phyloP scores from a whole-genome alignment of 2,797 vertebrate genomes.

The Neosalanx taihuensis region DNA sequence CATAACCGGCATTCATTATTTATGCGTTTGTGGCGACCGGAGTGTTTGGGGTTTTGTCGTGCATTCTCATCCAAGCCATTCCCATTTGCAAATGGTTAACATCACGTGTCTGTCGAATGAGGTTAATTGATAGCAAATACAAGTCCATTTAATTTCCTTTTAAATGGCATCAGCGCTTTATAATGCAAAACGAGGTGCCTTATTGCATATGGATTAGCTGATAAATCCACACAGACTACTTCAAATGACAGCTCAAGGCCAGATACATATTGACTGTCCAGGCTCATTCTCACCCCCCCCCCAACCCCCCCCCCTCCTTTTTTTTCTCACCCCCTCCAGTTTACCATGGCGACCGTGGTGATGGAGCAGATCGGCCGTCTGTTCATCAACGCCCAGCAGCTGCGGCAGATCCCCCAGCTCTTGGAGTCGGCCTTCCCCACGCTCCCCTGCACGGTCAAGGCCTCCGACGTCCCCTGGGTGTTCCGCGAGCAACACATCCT shows the following conservation, averaged over 20 bases:
- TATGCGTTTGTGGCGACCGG: too few relatives aligned
- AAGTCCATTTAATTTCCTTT: background rate
- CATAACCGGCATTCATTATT: too few relatives aligned
- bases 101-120: too few relatives aligned
- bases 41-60: too few relatives aligned
- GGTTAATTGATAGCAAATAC: background rate
- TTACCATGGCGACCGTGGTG: slow-evolving; percentile 84
- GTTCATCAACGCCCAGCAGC: slow-evolving; percentile 78
- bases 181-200: background rate
- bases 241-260: slow-evolving; percentile 35
- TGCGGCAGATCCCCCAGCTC: slow-evolving; percentile 77
- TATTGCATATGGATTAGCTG: slow-evolving; percentile 3
- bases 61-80: too few relatives aligned
- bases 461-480: slow-evolving; percentile 82
- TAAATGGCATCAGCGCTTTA: background rate
- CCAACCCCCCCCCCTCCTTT: background rate
- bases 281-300: background rate
- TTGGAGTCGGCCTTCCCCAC: slow-evolving; percentile 75
- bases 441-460: slow-evolving; percentile 81
- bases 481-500: slow-evolving; percentile 92
- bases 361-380: slow-evolving; percentile 87
- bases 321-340: slow-evolving; percentile 15
- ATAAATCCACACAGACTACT: slow-evolving; percentile 1
- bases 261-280: background rate
- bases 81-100: too few relatives aligned